These are phyloP conservation scores for Allophyes oxyacanthae DNA, from an alignment of 2,888 invertebrate species.

Conservation along the genomic window DNA sequence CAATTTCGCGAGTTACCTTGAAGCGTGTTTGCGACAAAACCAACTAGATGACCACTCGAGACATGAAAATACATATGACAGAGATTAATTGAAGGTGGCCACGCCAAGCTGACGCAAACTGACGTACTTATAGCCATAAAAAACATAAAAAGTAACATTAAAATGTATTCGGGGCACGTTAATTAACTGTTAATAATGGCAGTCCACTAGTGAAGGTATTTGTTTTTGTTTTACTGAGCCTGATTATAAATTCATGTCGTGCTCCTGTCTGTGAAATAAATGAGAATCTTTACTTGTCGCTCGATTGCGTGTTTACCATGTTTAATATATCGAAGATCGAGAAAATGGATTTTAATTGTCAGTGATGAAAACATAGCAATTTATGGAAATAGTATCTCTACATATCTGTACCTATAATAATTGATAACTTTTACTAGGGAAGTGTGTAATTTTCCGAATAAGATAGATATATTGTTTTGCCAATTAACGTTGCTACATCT, in stretches of 20 bases:
- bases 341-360: conserved; percentile 11
- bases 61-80: conserved; percentile 47
- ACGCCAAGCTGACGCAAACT: conserved; percentile 21
- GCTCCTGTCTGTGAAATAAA: conserved; percentile 20
- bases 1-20: conserved; percentile 78
- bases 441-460: too few relatives aligned
- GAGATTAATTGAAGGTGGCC: conserved; percentile 53
- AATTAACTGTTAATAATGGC: conserved; percentile 45
- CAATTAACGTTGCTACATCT: conserved; percentile 22
- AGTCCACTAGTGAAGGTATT: conserved; percentile 44
- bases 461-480: background rate
- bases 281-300: conserved; percentile 13
- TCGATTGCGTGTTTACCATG: conserved; percentile 24
- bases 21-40: conserved; percentile 58
- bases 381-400: background rate
- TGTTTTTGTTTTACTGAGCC: conserved; percentile 26
- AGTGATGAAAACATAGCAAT: conserved; percentile 5
- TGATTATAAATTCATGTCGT: conserved; percentile 41
- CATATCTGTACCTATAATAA: background rate
- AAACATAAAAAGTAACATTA: conserved; percentile 35
- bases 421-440: background rate
- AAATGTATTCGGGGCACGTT: conserved; percentile 50
- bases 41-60: conserved; percentile 45
- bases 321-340: background rate
- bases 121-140: conserved; percentile 9